Percentiles rank a stretch among this genome's conserved stretches.
Evolutionary conservation across 2,797 vertebrate species (phyloP).

Genomic region (Ataeniobius toweri): DNA sequence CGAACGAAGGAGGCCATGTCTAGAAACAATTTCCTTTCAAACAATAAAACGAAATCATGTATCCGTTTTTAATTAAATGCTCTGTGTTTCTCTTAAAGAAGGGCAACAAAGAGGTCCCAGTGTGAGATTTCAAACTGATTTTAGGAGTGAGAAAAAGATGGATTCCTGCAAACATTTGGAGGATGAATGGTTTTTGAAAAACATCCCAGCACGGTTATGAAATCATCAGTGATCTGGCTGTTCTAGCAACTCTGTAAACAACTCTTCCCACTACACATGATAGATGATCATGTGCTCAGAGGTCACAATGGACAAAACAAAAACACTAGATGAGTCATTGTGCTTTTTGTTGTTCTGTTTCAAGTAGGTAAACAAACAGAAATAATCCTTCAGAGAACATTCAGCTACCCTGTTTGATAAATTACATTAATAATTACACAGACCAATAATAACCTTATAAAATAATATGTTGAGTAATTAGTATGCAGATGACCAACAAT

Average conservation of each 20-base stretch:
- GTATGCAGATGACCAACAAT: background rate
- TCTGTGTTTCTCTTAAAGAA: background rate
- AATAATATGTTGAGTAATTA: background rate
- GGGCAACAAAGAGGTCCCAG: background rate
- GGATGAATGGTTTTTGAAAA: conserved; percentile 33
- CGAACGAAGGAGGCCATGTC: background rate
- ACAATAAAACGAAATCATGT: background rate
- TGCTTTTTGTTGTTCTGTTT: background rate
- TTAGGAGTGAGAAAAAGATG: too few relatives aligned
- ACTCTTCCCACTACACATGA: conserved; percentile 18
- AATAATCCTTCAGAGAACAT: background rate
- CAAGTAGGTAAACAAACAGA: background rate
- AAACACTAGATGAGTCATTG: conserved; percentile 22
- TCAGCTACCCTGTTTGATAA: background rate
- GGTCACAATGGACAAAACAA: conserved; percentile 13
- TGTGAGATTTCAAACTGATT: background rate
- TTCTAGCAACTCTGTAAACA: conserved; percentile 21
- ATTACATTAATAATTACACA: background rate
- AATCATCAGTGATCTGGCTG: conserved; percentile 44
- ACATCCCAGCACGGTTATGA: conserved; percentile 28
- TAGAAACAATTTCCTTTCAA: background rate
- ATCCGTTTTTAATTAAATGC: background rate
- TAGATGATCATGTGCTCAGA: conserved; percentile 17
- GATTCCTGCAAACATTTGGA: conserved; percentile 16
- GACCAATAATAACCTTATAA: background rate